Conservation (phyloP, 2,113 vertebrate genomes). For the Boulengeromyrus knoepffleri region DNA sequence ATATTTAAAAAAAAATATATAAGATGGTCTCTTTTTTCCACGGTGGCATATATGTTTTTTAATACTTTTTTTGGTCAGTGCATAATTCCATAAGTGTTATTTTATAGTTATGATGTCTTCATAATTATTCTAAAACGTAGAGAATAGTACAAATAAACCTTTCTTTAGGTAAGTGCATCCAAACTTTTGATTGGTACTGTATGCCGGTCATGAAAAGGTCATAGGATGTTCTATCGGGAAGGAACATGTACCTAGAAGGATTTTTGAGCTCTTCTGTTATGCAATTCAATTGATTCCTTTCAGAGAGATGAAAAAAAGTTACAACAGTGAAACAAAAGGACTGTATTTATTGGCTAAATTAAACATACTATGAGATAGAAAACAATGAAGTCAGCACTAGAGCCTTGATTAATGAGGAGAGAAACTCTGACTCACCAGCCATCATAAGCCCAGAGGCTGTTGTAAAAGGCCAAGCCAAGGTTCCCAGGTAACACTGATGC, state of each 20-base stretch:
- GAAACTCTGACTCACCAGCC: slow-evolving; percentile 72
- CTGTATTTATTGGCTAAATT: not conserved
- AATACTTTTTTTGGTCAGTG: not conserved
- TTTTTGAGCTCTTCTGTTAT: slow-evolving; percentile 88
- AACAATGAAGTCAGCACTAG: not conserved
- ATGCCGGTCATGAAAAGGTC: not conserved
- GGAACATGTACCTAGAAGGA: slow-evolving; percentile 69
- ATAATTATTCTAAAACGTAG: not conserved
- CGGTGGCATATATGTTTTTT: not conserved
- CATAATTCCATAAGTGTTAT: not conserved
- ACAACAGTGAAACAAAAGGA: not conserved
- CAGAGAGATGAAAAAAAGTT: slow-evolving; percentile 18
- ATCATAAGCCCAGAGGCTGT: slow-evolving; percentile 90
- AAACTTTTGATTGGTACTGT: not conserved
- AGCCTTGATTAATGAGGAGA: not conserved
- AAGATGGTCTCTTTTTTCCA: no score
- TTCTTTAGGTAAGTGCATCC: not conserved
- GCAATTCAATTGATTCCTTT: slow-evolving; percentile 90
- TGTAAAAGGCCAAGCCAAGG: slow-evolving; percentile 81
- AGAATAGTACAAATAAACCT: not conserved
- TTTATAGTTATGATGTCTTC: not conserved
- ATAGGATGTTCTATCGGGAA: not conserved
- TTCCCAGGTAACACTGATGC: slow-evolving; percentile 59
- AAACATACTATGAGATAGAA: not conserved
- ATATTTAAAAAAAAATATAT: no score